Evolutionary conservation across 2,797 vertebrate genomes (phyloP).

Genomic region (Epinephelus coioides): DNA sequence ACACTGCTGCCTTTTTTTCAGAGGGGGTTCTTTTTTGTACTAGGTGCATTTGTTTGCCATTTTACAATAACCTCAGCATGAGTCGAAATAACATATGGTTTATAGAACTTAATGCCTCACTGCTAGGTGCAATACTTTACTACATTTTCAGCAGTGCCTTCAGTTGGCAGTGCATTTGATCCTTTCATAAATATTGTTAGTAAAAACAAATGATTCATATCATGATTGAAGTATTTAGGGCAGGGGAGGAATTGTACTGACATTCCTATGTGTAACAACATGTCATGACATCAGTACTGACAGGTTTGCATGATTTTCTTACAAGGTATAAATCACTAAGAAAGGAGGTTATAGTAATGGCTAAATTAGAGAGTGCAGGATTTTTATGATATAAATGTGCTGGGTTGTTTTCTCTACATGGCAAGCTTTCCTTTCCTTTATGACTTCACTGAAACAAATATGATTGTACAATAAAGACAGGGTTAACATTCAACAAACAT

Average conservation of each 20-base stretch:
- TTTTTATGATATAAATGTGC: conserved; percentile 60
- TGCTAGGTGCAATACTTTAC: not conserved
- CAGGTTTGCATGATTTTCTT: conserved; percentile 77
- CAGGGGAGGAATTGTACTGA: conserved; percentile 62
- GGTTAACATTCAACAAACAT: not conserved
- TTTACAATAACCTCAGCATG: not conserved
- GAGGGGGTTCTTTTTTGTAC: no score
- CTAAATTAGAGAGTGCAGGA: conserved; percentile 76
- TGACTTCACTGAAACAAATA: conserved; percentile 28
- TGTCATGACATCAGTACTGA: conserved; percentile 83
- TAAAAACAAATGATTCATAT: conserved; percentile 70
- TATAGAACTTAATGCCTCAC: conserved; percentile 2
- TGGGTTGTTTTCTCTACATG: conserved; percentile 55
- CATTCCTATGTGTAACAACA: conserved; percentile 76
- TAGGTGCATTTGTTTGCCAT: conserved; percentile 14
- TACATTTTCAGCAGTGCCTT: conserved; percentile 1
- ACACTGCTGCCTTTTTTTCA: conserved; percentile 6
- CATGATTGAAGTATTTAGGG: conserved; percentile 64
- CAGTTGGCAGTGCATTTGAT: conserved; percentile 14
- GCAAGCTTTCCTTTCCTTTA: conserved; percentile 52
- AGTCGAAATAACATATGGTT: not conserved
- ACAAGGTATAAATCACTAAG: conserved; percentile 81
- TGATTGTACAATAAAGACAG: not conserved
- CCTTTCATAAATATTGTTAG: conserved; percentile 33
- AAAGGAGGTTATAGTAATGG: conserved; percentile 63